phyloP scores from a whole-genome alignment of 2,797 vertebrate species.

The Mormyrus proboscirostris region DNA sequence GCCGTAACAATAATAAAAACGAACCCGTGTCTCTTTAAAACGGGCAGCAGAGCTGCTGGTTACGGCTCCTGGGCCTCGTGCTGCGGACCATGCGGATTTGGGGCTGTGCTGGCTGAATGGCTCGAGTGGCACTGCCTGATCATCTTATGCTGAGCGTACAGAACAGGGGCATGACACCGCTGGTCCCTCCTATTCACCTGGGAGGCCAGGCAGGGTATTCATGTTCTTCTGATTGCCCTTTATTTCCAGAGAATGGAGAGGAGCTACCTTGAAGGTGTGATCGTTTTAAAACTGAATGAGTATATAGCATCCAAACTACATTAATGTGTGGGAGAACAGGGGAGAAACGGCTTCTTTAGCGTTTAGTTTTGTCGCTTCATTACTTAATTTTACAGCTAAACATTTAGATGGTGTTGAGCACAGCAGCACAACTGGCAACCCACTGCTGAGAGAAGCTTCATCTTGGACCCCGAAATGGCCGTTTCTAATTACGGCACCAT shows the following conservation, averaged over 20 bases:
- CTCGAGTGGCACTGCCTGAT: not conserved
- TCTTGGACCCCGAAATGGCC: constrained; percentile 65
- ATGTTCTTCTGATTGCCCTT: constrained; percentile 37
- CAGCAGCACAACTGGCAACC: constrained; percentile 35
- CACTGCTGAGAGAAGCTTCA: constrained; percentile 60
- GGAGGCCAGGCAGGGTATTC: constrained; percentile 30
- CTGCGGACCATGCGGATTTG: not conserved
- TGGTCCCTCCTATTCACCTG: not conserved
- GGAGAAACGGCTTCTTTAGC: not conserved
- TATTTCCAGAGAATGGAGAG: not conserved
- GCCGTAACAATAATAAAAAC: not conserved
- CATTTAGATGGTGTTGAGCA: constrained; percentile 11
- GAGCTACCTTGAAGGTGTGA: not conserved
- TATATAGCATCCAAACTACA: not conserved
- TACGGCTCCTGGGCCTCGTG: not conserved
- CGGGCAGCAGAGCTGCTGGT: not conserved
- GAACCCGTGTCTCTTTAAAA: not conserved
- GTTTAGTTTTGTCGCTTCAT: constrained; percentile 38
- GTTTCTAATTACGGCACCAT: constrained; percentile 57
- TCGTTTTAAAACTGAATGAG: not conserved
- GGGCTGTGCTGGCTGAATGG: not conserved
- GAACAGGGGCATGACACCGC: not conserved
- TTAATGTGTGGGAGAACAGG: not conserved
- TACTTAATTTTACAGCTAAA: constrained; percentile 40
- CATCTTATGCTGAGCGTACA: not conserved